Evolutionary conservation across 2,888 invertebrate genomes (phyloP).

Genomic region (Dione juno): DNA sequence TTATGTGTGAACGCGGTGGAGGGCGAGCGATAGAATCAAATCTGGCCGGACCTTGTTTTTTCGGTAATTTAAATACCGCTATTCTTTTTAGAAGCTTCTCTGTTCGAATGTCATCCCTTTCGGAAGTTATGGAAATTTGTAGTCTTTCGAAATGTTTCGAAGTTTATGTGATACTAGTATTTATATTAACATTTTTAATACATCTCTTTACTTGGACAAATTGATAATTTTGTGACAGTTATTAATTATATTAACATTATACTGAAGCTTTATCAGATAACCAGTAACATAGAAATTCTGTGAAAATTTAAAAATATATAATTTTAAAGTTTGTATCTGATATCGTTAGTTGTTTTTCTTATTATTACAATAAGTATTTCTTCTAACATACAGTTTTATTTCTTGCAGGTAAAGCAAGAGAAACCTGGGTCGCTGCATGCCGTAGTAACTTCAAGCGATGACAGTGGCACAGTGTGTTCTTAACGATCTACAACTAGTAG

Average conservation of each 20-base stretch:
- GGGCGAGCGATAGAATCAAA: slow-evolving; percentile 76
- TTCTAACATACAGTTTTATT: slow-evolving; percentile 45
- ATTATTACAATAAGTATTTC: neutral
- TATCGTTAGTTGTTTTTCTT: too few species aligned
- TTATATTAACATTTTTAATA: neutral
- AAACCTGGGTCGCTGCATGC: slow-evolving; percentile 69
- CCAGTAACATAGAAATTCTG: too few species aligned
- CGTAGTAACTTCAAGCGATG: slow-evolving; percentile 61
- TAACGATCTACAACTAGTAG: slow-evolving; percentile 50
- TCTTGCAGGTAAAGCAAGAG: slow-evolving; percentile 80
- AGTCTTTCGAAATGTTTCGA: slow-evolving; percentile 23
- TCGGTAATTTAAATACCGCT: slow-evolving; percentile 77
- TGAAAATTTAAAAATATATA: too few species aligned
- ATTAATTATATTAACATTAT: too few species aligned
- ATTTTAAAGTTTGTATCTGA: too few species aligned
- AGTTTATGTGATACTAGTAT: neutral
- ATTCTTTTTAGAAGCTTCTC: slow-evolving; percentile 71
- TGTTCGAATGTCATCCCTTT: slow-evolving; percentile 44
- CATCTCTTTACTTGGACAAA: neutral
- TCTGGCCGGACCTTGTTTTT: slow-evolving; percentile 72
- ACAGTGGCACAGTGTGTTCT: slow-evolving; percentile 74
- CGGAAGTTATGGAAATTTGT: slow-evolving; percentile 43
- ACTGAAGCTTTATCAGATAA: too few species aligned
- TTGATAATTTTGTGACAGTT: too few species aligned
- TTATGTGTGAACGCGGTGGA: slow-evolving; percentile 80